Evolutionary conservation across 2,888 invertebrate genomes (phyloP), one percentile per base, ranked within the genome.

Genomic region (Chydorus sphaericus): DNA sequence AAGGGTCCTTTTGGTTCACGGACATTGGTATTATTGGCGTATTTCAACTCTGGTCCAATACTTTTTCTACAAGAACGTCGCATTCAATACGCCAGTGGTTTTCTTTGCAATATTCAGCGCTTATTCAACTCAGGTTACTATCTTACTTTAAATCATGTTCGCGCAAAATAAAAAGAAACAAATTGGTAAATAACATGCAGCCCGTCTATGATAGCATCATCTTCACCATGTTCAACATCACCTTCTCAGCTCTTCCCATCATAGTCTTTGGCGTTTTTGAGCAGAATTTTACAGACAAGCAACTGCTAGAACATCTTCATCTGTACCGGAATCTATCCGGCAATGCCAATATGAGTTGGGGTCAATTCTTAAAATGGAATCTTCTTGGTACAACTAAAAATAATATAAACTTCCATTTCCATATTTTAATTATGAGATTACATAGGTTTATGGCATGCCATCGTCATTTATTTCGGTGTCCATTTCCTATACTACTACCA

Each of bases 21-120:
- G 89, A 0, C 85, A 88, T 64, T 86, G 83, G 76, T 88, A 82
- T 69, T 88, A 87, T 65, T 75, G 81, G 57, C 72, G 89, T 53
- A 70, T 87, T 29, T 79, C 85, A 2, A 77, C 78, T 1, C 70
- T 89, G 60, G 82, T 86, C 60, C 80, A 84, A 62, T 89, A 85
- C 66, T 89, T 86, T 68, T 89, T 89, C 69, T 89, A 88, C 67
- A 89, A 89, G 73, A 89, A 89, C 70, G 71, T 86, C 33, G 75
- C 83, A 18, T 83, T 88, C 64, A 83, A 86, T 39, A 73, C 74
- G 7, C 75, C 77, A 5, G 77, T 79, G 62, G 60, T 79, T 4
- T 72, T 73, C 57, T 78, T 69, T 65, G 70, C 69, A 48, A 69
- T 72, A 62, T 69, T 66, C 63, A 68, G 66, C 31, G 66, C 67